A percentile compares a stretch with the other conserved stretches of the same genome.
phyloP scores from a whole-genome alignment of 2,888 invertebrate genomes.

The Ophraella communa region DNA sequence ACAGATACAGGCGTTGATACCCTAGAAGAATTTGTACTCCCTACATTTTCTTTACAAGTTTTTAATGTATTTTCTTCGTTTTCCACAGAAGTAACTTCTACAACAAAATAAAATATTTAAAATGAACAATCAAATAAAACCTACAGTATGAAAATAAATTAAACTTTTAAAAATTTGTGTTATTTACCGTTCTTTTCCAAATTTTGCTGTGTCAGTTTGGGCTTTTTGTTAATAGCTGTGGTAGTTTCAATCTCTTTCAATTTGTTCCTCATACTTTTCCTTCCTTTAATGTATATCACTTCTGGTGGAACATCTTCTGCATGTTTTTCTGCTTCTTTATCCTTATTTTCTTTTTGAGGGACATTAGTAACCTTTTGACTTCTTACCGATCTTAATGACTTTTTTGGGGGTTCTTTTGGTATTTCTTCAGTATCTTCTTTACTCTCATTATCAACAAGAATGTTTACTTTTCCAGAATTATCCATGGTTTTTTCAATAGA shows the following conservation, averaged over 20 bases:
- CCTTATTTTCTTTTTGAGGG: not conserved
- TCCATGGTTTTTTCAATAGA: not conserved
- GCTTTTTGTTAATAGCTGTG: conserved; percentile 23
- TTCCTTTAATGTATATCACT: conserved; percentile 28
- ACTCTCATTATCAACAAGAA: not conserved
- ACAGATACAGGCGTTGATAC: conserved; percentile 30
- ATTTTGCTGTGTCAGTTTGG: conserved; percentile 26
- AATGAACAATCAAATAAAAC: not conserved
- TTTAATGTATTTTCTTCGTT: not conserved
- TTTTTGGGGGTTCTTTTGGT: conserved; percentile 17
- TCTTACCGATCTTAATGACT: conserved; percentile 34
- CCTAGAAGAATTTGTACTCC: conserved; percentile 30
- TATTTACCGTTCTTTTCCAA: not conserved
- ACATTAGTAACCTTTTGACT: conserved; percentile 18
- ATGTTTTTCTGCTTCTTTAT: not conserved
- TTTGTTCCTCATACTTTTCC: conserved; percentile 20
- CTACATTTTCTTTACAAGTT: conserved; percentile 13
- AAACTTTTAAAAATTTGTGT: not conserved
- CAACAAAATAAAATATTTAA: not conserved
- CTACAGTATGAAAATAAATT: no score
- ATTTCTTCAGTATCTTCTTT: conserved; percentile 6
- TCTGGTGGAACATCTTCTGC: conserved; percentile 23
- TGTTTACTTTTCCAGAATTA: not conserved
- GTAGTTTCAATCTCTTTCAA: conserved; percentile 23
- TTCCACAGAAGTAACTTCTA: not conserved